Conservation (phyloP, 2,113 vertebrate genomes). For the Passerina amoena region DNA sequence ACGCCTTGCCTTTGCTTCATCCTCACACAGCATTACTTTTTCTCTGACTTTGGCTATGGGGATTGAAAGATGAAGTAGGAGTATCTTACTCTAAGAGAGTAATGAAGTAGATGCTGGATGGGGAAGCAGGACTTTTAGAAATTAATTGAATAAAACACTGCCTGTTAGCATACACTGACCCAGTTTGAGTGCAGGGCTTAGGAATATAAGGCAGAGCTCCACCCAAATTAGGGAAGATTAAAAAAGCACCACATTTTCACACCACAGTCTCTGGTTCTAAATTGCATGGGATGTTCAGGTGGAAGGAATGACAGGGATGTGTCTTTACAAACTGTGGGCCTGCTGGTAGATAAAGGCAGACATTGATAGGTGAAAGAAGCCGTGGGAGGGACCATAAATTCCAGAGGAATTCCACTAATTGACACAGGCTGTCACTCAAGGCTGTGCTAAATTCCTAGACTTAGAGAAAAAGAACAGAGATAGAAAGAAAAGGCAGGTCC, state of each 20-base stretch:
- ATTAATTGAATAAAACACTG: not conserved
- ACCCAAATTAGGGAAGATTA: not conserved
- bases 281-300: not conserved
- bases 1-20: not conserved
- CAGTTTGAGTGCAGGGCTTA: not conserved
- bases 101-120: not conserved
- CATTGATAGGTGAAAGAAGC: not conserved
- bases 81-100: not conserved
- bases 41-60: not conserved
- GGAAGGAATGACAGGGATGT: not conserved
- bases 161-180: not conserved
- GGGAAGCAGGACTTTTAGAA: not conserved
- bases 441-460: not conserved
- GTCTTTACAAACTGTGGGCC: not conserved
- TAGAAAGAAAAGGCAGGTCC: not conserved
- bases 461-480: not conserved
- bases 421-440: not conserved
- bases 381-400: not conserved
- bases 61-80: not conserved
- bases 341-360: not conserved
- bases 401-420: not conserved
- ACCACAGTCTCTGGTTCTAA: not conserved
- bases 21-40: not conserved
- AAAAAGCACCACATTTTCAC: not conserved
- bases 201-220: not conserved